phyloP scores from a whole-genome alignment of 2,113 vertebrate species.

The Aspidoscelis tigris region DNA sequence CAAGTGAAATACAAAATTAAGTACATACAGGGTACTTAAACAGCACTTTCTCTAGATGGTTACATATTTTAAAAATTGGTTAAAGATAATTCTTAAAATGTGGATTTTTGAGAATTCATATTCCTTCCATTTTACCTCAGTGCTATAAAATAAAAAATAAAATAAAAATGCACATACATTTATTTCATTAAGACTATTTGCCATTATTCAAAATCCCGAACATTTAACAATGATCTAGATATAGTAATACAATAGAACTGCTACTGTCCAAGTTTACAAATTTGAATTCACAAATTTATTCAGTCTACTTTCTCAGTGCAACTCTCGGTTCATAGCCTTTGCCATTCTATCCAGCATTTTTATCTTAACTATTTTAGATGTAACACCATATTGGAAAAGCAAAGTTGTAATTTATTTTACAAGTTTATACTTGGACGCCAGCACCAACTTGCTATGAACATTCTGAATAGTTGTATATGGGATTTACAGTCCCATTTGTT shows the following conservation, averaged over 20 bases:
- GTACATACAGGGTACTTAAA: neutral
- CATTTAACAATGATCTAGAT: slow-evolving; percentile 57
- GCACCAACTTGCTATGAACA: slow-evolving; percentile 10
- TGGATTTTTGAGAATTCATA: slow-evolving; percentile 52
- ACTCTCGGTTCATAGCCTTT: neutral
- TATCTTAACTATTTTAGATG: neutral
- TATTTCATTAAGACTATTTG: slow-evolving; percentile 55
- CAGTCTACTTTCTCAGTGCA: slow-evolving; percentile 18
- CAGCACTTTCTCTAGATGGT: neutral
- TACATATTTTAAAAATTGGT: neutral
- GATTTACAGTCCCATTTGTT: slow-evolving; percentile 6
- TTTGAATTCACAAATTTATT: slow-evolving; percentile 20
- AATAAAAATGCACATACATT: slow-evolving; percentile 49
- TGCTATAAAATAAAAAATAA: slow-evolving; percentile 50
- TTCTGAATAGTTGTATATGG: slow-evolving; percentile 45
- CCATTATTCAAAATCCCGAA: slow-evolving; percentile 59
- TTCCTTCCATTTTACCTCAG: slow-evolving; percentile 24
- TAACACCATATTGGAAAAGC: neutral
- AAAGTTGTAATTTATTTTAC: slow-evolving; percentile 24
- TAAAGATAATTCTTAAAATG: slow-evolving; percentile 6
- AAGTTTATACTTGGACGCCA: slow-evolving; percentile 36
- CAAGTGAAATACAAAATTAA: neutral
- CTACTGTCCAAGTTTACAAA: slow-evolving; percentile 21
- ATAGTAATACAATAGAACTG: slow-evolving; percentile 35
- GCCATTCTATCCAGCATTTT: slow-evolving; percentile 13